These are phyloP conservation scores for Onychorhynchus coronatus DNA, from an alignment of 2,113 vertebrate species.

Conservation along the genomic window DNA sequence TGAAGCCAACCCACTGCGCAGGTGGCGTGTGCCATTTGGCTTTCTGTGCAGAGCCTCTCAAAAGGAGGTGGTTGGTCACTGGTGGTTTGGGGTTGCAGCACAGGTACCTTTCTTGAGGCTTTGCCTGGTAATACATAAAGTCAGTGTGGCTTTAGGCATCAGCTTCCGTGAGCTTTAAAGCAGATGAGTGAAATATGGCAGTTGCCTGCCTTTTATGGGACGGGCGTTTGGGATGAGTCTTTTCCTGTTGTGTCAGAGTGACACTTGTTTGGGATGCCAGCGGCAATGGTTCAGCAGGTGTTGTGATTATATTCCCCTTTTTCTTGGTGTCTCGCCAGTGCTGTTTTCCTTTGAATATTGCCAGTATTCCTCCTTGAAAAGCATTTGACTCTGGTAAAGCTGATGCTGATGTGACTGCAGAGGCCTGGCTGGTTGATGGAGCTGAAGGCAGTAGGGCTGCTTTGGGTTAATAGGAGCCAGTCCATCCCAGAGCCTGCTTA, in stretches of 20 bases:
- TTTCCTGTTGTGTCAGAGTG: background rate
- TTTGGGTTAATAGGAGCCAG: background rate
- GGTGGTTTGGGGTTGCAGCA: background rate
- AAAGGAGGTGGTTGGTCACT: fast-evolving
- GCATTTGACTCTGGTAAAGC: background rate
- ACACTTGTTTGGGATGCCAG: background rate
- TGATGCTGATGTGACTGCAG: background rate
- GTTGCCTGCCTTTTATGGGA: background rate
- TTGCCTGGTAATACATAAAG: background rate
- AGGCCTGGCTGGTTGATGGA: background rate
- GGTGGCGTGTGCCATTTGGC: background rate
- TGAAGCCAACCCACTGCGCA: background rate
- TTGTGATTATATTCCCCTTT: background rate
- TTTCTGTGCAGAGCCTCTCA: background rate
- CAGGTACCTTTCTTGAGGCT: background rate
- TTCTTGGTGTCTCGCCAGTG: background rate
- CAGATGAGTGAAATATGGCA: fast-evolving
- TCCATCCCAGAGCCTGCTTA: background rate
- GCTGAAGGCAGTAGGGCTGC: background rate
- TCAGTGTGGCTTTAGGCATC: background rate
- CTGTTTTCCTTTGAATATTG: background rate
- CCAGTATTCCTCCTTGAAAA: background rate
- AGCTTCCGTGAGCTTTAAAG: background rate
- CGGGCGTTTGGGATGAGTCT: background rate
- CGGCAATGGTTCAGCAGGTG: background rate